Conservation (phyloP, 1,140 invertebrate species). For the Contarinia nasturtii region DNA sequence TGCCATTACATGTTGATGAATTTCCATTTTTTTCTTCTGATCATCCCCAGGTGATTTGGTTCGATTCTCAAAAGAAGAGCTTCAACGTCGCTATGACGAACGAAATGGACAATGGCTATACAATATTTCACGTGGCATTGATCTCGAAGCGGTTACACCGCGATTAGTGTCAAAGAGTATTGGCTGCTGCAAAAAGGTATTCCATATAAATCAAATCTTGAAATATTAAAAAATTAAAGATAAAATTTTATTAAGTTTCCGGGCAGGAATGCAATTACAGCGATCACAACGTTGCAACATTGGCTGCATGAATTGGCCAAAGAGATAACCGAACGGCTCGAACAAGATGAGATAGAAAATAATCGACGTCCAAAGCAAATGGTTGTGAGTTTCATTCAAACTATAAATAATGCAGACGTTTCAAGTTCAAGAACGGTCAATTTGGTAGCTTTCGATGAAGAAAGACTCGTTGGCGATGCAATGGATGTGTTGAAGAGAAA, state of each 20-base stretch:
- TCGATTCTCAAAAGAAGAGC: conserved; percentile 41
- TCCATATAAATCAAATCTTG: too few relatives aligned
- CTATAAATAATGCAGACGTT: conserved; percentile 33
- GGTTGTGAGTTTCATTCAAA: conserved; percentile 35
- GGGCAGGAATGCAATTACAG: conserved; percentile 56
- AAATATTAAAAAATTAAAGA: too few relatives aligned
- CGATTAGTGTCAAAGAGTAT: conserved; percentile 81
- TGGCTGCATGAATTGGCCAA: conserved; percentile 64
- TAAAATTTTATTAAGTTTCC: too few relatives aligned
- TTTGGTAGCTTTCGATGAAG: conserved; percentile 28
- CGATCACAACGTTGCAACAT: conserved; percentile 47
- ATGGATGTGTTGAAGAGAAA: conserved; percentile 37
- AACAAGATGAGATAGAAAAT: conserved; percentile 55
- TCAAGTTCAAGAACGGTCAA: conserved; percentile 33
- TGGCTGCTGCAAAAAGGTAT: conserved; percentile 89
- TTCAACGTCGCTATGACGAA: conserved; percentile 56
- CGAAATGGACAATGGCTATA: conserved; percentile 76
- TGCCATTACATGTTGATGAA: too few relatives aligned
- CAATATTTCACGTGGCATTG: conserved; percentile 70
- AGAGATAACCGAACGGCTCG: conserved; percentile 71
- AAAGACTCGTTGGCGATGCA: conserved; percentile 35
- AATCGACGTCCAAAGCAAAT: conserved; percentile 45
- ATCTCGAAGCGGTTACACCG: conserved; percentile 65
- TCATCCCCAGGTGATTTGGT: too few relatives aligned
- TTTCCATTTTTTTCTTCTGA: too few relatives aligned